Percentiles rank a stretch among this genome's conserved stretches.
These are phyloP conservation scores for Poeciliopsis turneri DNA, from an alignment of 2,797 vertebrate species.

Conservation along the genomic window DNA sequence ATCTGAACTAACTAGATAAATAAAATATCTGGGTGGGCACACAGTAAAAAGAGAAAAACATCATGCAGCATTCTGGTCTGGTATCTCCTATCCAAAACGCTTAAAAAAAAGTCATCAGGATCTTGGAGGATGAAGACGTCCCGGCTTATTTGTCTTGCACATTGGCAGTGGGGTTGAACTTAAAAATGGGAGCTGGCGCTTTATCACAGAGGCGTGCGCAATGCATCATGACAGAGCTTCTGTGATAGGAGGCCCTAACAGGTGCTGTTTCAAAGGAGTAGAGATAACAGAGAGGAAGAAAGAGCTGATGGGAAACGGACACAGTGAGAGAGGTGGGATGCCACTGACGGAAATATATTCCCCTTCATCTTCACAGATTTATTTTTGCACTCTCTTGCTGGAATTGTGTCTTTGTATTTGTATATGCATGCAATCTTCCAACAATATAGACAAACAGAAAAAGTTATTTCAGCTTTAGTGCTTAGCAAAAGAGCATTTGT, in stretches of 20 bases:
- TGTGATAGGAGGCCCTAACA: constrained; percentile 68
- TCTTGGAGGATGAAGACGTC: constrained; percentile 62
- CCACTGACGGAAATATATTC: constrained; percentile 63
- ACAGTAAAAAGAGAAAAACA: constrained; percentile 25
- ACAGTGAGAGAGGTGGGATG: constrained; percentile 28
- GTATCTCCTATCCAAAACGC: constrained; percentile 33
- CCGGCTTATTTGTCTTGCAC: constrained; percentile 56
- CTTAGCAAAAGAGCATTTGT: constrained; percentile 19
- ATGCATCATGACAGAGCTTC: constrained; percentile 65
- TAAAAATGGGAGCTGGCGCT: constrained; percentile 50
- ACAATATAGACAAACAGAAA: constrained; percentile 21
- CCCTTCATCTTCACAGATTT: constrained; percentile 65
- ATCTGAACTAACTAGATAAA: constrained; percentile 36
- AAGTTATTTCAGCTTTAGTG: constrained; percentile 44
- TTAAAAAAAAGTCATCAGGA: constrained; percentile 56
- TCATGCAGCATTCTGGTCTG: constrained; percentile 29
- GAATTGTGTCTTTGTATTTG: neutral
- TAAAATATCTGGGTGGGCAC: constrained; percentile 36
- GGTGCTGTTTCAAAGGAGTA: constrained; percentile 78
- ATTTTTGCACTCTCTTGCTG: constrained; percentile 25
- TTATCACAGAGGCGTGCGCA: constrained; percentile 53
- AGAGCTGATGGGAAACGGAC: constrained; percentile 46
- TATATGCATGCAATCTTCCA: neutral
- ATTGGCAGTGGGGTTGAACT: constrained; percentile 46
- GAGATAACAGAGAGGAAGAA: constrained; percentile 74